phyloP scores from a whole-genome alignment of 2,888 invertebrate genomes.

The Lithophane socia region DNA sequence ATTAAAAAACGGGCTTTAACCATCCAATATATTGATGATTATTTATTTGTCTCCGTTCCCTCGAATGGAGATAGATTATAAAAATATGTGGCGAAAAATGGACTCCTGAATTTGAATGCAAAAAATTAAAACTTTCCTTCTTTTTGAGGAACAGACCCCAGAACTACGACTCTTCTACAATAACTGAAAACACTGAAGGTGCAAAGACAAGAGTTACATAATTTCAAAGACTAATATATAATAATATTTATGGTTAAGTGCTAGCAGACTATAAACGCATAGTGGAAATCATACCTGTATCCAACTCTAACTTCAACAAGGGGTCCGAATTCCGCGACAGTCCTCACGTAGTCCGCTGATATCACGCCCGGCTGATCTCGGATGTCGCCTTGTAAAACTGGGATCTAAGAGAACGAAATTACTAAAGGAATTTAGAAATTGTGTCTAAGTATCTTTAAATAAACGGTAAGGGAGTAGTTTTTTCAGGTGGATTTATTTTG shows the following conservation, averaged over 20 bases:
- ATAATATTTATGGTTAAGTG: neutral
- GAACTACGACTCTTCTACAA: neutral
- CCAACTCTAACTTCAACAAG: slow-evolving; percentile 89
- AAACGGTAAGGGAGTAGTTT: too few species aligned
- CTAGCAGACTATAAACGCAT: neutral
- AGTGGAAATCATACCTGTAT: slow-evolving; percentile 75
- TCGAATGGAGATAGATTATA: too few species aligned
- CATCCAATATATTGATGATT: too few species aligned
- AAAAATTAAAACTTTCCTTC: neutral
- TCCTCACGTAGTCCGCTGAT: slow-evolving; percentile 90
- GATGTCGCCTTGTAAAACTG: slow-evolving; percentile 81
- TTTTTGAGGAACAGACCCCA: neutral
- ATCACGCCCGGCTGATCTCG: slow-evolving; percentile 89
- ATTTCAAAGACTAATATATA: neutral
- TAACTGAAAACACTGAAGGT: neutral
- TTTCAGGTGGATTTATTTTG: too few species aligned
- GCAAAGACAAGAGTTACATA: too few species aligned
- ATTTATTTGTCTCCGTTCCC: neutral
- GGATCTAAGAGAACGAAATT: slow-evolving; percentile 74
- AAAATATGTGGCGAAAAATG: neutral
- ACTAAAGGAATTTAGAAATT: neutral
- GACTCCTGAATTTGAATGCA: neutral
- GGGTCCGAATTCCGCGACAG: slow-evolving; percentile 90
- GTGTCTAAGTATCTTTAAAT: too few species aligned
- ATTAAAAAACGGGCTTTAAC: too few species aligned